phyloP scores from a whole-genome alignment of 2,113 vertebrate genomes.

The Rhipidura dahli region DNA sequence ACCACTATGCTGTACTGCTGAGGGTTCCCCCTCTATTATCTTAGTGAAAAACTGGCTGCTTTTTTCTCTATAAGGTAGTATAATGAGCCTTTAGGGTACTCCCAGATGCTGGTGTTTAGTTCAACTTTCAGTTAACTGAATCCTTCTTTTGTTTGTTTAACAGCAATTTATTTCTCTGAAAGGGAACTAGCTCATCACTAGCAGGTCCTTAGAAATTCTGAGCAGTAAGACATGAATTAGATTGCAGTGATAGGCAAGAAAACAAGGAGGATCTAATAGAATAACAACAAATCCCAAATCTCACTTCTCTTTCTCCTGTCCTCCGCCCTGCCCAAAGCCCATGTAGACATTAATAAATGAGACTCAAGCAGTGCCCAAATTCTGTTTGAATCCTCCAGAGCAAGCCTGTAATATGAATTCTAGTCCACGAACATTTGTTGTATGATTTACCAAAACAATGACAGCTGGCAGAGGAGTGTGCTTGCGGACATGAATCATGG shows the following conservation, averaged over 20 bases:
- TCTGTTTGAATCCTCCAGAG: background rate
- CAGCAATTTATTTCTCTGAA: slow-evolving; percentile 26
- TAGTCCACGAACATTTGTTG: slow-evolving; percentile 53
- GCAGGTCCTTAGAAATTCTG: slow-evolving; percentile 17
- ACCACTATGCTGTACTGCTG: background rate
- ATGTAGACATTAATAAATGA: background rate
- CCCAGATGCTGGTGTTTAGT: slow-evolving; percentile 13
- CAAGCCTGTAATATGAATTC: background rate
- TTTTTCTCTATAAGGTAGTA: slow-evolving; percentile 33
- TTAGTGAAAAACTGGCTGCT: slow-evolving; percentile 28
- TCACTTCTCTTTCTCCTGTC: background rate
- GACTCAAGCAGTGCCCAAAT: slow-evolving; percentile 1
- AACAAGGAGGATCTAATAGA: background rate
- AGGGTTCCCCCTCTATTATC: slow-evolving; percentile 10
- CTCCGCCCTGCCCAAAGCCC: background rate
- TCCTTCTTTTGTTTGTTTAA: slow-evolving; percentile 9
- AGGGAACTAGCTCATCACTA: slow-evolving; percentile 6
- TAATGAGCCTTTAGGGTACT: slow-evolving; percentile 20
- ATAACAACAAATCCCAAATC: slow-evolving; percentile 12
- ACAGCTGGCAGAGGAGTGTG: slow-evolving; percentile 95
- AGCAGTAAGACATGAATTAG: slow-evolving; percentile 14
- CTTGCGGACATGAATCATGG: slow-evolving; percentile 94
- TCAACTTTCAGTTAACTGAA: slow-evolving; percentile 14
- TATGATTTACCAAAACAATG: slow-evolving; percentile 88
- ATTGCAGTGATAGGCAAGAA: background rate